Base-by-base conservation (phyloP, 2,888 invertebrate species). In the Tuberolachnus salignus region DNA sequence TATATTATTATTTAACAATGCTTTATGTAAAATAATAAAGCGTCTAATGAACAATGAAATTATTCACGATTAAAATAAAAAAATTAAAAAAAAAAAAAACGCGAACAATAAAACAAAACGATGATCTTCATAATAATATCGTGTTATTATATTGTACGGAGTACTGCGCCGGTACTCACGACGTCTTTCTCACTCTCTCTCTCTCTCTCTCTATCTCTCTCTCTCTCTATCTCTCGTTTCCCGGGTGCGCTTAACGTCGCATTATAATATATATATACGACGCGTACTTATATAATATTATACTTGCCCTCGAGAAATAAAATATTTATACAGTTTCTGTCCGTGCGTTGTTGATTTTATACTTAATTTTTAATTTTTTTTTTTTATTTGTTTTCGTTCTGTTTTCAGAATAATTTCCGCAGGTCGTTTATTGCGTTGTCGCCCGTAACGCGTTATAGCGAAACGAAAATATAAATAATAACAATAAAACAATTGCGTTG, bases 331-430 rank as follows among this genome's bases (percentile, higher is more conserved):
- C 26, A 8, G 19, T 59, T 46, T 71, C 46, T 46, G 46, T 71
- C 13, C 71, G 10, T 23, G 23, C 71, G 26, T 59, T 46, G 71
- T 71, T 59, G 23, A 46, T 71, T 59, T 71, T 71, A 23, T 71
- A 34, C 34, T 34, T 34, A 34, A 34, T 34, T 3, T 34, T 34
- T 34, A 34, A 4, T 34, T 4, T 6, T 3, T 34, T 3, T 34
- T 34, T 34, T 34, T 34, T 34, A 34, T 6, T 3, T 34, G 34
- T 34, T 34, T 34, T 34, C 34, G 34, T 34, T n/a, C n/a, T 34
- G 34, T 34, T 34, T 34, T 4, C 51, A 19, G 19, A 34, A 67
- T 67, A 51, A n/a, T n/a, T n/a, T n/a, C n/a, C n/a, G n/a, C n/a
- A n/a, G n/a, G n/a, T n/a, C n/a, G n/a, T n/a, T n/a, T 67, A 67